These are phyloP conservation scores for Coryphaenoides rupestris DNA, from an alignment of 2,113 vertebrate species.

Conservation along the genomic window DNA sequence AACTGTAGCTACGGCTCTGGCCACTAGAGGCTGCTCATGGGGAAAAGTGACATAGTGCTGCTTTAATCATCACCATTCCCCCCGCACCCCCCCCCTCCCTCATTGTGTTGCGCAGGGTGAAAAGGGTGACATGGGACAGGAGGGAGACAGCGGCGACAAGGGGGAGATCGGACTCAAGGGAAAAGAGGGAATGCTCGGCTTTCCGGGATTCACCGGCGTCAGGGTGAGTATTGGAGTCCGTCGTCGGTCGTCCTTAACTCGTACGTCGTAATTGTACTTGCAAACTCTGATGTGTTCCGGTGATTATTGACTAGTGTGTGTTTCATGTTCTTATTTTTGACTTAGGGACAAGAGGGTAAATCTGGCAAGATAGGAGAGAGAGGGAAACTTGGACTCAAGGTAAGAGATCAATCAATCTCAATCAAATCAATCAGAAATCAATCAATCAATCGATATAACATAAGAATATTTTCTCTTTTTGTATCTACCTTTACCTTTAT, in stretches of 20 bases:
- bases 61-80: too few species aligned
- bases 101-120: constrained; percentile 83
- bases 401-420: constrained; percentile 52
- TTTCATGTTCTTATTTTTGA: too few species aligned
- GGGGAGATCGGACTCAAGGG: constrained; percentile 87
- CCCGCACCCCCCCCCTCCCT: too few species aligned
- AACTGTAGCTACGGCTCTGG: background rate
- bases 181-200: constrained; percentile 85
- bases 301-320: too few species aligned
- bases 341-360: constrained; percentile 92
- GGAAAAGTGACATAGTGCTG: too few species aligned
- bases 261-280: background rate
- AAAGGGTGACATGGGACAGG: constrained; percentile 86
- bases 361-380: constrained; percentile 88
- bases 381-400: constrained; percentile 90
- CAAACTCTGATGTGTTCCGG: too few species aligned
- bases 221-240: constrained; percentile 74
- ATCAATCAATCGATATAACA: too few species aligned
- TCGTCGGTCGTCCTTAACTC: too few species aligned
- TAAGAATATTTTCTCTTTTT: too few species aligned
- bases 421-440: too few species aligned
- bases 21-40: too few species aligned
- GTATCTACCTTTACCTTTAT: too few species aligned
- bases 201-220: constrained; percentile 83
- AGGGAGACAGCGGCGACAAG: constrained; percentile 88